Conservation (phyloP, 2,113 vertebrate species). For the Xenopus laevis region DNA sequence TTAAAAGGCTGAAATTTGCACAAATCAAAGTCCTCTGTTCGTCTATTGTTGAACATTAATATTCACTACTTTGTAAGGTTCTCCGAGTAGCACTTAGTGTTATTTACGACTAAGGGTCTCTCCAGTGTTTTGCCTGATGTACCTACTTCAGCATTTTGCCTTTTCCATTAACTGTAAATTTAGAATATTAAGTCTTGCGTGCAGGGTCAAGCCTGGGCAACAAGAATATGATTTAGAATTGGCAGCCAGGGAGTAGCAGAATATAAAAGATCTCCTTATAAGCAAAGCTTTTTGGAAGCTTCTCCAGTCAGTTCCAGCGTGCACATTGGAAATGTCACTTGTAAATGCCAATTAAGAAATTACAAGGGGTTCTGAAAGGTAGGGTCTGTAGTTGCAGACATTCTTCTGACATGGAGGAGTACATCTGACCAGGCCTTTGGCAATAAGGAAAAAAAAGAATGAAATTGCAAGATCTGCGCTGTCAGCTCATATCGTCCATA, state of each 20-base stretch:
- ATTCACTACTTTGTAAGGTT: neutral
- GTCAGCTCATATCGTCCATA: slow-evolving; percentile 70
- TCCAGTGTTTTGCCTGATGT: slow-evolving; percentile 1
- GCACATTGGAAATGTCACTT: slow-evolving; percentile 76
- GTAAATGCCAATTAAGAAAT: slow-evolving; percentile 87
- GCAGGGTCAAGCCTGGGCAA: neutral
- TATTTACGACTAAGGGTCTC: neutral
- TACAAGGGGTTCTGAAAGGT: slow-evolving; percentile 74
- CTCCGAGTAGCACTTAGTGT: neutral
- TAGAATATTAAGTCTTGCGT: neutral
- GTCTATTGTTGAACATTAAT: neutral
- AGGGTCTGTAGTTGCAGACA: slow-evolving; percentile 69
- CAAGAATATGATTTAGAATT: neutral
- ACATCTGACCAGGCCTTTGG: slow-evolving; percentile 69
- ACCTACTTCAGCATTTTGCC: no score
- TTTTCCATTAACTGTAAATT: slow-evolving; percentile 2
- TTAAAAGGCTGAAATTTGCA: neutral
- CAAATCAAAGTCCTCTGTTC: neutral
- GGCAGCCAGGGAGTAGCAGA: neutral
- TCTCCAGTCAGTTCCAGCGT: slow-evolving; percentile 26
- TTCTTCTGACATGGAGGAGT: slow-evolving; percentile 70
- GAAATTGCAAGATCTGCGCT: slow-evolving; percentile 67
- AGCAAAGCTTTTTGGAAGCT: neutral
- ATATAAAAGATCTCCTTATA: slow-evolving; percentile 1
- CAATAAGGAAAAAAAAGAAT: slow-evolving; percentile 55